Base-by-base conservation (phyloP, 2,888 invertebrate species). In the Balanococcus diminutus region DNA sequence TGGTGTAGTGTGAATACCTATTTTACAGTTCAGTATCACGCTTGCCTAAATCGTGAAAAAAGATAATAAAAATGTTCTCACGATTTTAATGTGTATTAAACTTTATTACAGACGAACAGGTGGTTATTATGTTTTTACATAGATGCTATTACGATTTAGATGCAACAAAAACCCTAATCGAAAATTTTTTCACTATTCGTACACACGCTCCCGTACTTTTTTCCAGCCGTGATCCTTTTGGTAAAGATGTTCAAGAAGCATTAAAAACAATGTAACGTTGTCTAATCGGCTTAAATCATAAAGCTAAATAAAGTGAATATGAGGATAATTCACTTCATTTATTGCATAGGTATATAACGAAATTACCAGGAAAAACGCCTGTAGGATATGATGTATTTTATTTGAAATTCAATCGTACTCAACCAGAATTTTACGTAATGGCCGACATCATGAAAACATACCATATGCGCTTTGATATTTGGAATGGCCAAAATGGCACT, bases 61-160 rank as follows among this genome's bases (percentile, higher is more conserved):
- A n/a, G n/a, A n/a, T n/a, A n/a, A n/a, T n/a, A n/a, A n/a, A n/a
- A n/a, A n/a, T n/a, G n/a, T n/a, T n/a, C n/a, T n/a, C n/a, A n/a
- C n/a, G n/a, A n/a, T n/a, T n/a, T n/a, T n/a, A n/a, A n/a, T n/a
- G n/a, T n/a, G n/a, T n/a, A n/a, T n/a, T n/a, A n/a, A n/a, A n/a
- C n/a, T n/a, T n/a, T n/a, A n/a, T n/a, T n/a, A 46, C 86, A 87
- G 87, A 87, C 11, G 86, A 87, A 32, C 61, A 79, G 14, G 46
- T 87, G 0, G 25, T n/a, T n/a, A n/a, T 84, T 25, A 32, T 87
- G 14, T 87, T 87, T 85, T 82, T 87, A 28, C 87, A 87, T 25
- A 87, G 87, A 28, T 87, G 87, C 46, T 87, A 86, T 36, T 87
- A 86, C 56, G 83, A 86, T 28, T 79, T 87, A 46, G 87, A 87